Conservation (phyloP, 2,113 vertebrate genomes). For the Ciconia stormi region DNA sequence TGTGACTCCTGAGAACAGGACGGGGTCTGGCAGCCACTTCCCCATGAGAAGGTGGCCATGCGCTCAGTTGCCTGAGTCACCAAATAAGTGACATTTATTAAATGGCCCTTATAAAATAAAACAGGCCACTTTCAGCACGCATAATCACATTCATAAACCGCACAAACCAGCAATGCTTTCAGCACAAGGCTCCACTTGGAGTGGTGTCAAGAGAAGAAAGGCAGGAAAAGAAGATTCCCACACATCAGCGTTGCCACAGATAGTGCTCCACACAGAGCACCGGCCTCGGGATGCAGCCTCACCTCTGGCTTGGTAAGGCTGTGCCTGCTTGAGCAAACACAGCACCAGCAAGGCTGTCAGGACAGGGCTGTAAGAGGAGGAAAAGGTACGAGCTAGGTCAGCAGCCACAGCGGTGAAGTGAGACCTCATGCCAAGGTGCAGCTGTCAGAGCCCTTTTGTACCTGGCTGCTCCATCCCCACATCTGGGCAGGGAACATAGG, state of each 20-base stretch:
- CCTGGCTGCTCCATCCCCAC: not conserved
- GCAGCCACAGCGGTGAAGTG: not conserved
- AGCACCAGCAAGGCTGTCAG: not conserved
- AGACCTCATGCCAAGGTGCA: not conserved
- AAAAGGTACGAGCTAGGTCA: not conserved
- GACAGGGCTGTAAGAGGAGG: not conserved
- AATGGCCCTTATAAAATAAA: constrained; percentile 16
- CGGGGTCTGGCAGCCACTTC: not conserved
- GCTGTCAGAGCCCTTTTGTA: not conserved
- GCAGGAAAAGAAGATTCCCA: not conserved
- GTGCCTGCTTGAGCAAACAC: not conserved
- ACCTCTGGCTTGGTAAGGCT: not conserved
- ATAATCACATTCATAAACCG: not conserved
- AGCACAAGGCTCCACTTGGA: constrained; percentile 16
- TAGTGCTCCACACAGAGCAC: not conserved
- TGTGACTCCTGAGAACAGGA: not conserved
- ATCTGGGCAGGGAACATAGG: not conserved
- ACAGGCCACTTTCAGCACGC: not conserved
- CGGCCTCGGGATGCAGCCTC: not conserved
- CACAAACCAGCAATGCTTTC: constrained; percentile 4
- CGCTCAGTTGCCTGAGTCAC: not conserved
- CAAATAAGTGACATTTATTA: constrained; percentile 47
- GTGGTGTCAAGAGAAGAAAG: not conserved
- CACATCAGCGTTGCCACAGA: not conserved
- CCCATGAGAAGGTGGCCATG: not conserved